These are phyloP conservation scores for Rosalia funebris DNA, from an alignment of 2,888 invertebrate species.

Conservation along the genomic window DNA sequence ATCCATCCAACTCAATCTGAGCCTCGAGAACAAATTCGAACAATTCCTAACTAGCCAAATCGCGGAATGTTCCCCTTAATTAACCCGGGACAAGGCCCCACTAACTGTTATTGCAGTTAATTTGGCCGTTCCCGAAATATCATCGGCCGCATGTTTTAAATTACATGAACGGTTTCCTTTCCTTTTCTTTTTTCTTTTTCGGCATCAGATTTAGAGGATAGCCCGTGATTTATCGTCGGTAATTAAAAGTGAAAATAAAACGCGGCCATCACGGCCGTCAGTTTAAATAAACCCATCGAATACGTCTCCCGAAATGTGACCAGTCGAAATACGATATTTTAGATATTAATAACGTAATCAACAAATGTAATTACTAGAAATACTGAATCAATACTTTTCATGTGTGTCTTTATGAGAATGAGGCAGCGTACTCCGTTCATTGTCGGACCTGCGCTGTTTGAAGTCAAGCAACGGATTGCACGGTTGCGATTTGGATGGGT, in stretches of 20 bases:
- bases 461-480: no score
- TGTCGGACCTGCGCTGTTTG: no score
- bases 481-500: no score
- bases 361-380: no score
- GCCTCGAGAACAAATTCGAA: no score
- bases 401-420: no score
- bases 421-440: no score
- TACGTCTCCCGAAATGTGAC: neutral
- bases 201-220: constrained; percentile 38
- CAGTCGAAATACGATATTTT: no score
- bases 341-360: no score
- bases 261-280: neutral
- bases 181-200: constrained; percentile 37
- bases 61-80: neutral
- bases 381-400: no score
- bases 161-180: constrained; percentile 41
- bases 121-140: constrained; percentile 46
- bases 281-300: neutral
- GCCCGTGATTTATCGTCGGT: constrained; percentile 32
- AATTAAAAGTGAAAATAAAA: constrained; percentile 36
- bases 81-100: neutral
- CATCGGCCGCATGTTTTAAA: constrained; percentile 39
- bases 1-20: no score
- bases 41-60: no score
- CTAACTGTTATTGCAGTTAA: constrained; percentile 30